phyloP scores from a whole-genome alignment of 1,140 invertebrate genomes.

The Euura saliciscinereae region DNA sequence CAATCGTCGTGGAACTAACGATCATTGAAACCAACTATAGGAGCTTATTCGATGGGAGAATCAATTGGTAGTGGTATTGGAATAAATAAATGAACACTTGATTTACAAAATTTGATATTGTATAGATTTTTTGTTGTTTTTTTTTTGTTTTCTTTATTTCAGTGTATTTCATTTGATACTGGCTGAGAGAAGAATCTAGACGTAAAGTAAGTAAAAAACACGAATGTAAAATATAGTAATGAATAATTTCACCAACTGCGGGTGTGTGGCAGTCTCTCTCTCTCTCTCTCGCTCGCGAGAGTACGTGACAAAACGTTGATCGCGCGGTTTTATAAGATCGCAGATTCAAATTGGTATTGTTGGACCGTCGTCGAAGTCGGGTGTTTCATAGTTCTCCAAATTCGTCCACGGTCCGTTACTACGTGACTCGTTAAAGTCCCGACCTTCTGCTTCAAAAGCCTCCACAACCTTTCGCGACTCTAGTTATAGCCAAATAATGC shows the following conservation, averaged over 20 bases:
- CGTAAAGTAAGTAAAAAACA: constrained; percentile 50
- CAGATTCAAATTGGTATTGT: constrained; percentile 38
- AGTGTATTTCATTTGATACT: constrained; percentile 46
- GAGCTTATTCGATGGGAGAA: too few species aligned
- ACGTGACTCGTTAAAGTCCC: neutral
- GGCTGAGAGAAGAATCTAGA: constrained; percentile 51
- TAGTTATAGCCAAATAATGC: neutral
- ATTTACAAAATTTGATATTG: neutral
- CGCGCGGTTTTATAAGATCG: constrained; percentile 33
- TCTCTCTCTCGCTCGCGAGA: constrained; percentile 23
- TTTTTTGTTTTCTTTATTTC: constrained; percentile 45
- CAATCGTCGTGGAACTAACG: too few species aligned
- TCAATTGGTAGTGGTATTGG: too few species aligned
- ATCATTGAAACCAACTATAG: too few species aligned
- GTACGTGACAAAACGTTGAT: constrained; percentile 18
- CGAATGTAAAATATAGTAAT: constrained; percentile 45
- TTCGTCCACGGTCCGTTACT: constrained; percentile 46
- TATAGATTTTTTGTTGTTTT: neutral
- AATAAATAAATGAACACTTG: too few species aligned
- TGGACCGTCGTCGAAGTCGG: constrained; percentile 49
- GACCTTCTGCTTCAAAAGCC: neutral
- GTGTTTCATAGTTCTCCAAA: constrained; percentile 22
- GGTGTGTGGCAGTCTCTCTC: constrained; percentile 23
- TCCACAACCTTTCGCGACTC: too few species aligned
- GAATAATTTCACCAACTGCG: constrained; percentile 41